Percentiles rank a stretch among this genome's conserved stretches.
phyloP scores from a whole-genome alignment of 2,888 invertebrate species.

The Eledona agricola region DNA sequence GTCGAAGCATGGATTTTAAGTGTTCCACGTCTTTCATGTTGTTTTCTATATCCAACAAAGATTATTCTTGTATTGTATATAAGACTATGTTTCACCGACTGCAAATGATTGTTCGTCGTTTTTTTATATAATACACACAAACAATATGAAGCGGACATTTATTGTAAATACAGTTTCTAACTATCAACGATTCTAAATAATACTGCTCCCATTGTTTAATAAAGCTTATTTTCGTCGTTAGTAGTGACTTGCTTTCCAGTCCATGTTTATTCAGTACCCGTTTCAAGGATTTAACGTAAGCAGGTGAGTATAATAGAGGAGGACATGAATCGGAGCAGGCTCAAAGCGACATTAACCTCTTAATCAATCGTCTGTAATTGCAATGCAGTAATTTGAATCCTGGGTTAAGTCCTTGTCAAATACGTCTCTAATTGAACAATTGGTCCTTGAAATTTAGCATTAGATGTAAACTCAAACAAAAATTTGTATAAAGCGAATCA shows the following conservation, averaged over 20 bases:
- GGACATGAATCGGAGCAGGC: constrained; percentile 5
- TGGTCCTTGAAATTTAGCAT: too few relatives aligned
- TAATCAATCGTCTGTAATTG: constrained; percentile 14
- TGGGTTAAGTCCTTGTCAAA: too few relatives aligned
- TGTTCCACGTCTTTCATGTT: constrained; percentile 35
- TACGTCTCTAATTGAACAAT: too few relatives aligned
- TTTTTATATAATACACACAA: too few relatives aligned
- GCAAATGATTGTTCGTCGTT: constrained; percentile 17
- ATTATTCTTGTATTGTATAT: constrained; percentile 34
- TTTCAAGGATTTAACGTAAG: not conserved
- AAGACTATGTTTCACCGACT: constrained; percentile 18
- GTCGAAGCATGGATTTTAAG: constrained; percentile 30
- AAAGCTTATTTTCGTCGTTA: constrained; percentile 40
- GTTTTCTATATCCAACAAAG: constrained; percentile 14
- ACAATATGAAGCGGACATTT: too few relatives aligned
- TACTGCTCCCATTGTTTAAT: constrained; percentile 36
- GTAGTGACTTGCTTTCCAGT: constrained; percentile 3
- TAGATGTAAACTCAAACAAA: too few relatives aligned
- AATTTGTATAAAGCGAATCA: too few relatives aligned
- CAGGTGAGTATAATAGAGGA: not conserved
- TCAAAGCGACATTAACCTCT: constrained; percentile 9
- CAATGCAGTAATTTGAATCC: constrained; percentile 5
- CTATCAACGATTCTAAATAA: constrained; percentile 32
- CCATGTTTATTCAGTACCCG: too few relatives aligned
- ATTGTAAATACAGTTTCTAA: constrained; percentile 31